Evolutionary conservation across 2,113 vertebrate species (phyloP).

Genomic region (Tragulus kanchil): DNA sequence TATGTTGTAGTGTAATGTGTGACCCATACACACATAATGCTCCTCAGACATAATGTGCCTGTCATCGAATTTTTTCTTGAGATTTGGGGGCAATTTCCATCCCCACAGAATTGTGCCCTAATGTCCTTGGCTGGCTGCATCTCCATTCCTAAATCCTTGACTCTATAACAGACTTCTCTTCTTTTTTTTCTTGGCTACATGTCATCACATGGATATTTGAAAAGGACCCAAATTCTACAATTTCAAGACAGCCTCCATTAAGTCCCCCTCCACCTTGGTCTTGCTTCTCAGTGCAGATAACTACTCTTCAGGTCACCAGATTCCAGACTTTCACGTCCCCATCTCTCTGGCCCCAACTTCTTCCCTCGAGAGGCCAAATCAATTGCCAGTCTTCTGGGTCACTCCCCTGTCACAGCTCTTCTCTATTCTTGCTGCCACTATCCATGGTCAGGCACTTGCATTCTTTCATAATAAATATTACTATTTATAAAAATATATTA

Average conservation of each 20-base stretch:
- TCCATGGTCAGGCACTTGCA: background rate
- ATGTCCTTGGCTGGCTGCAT: background rate
- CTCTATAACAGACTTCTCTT: background rate
- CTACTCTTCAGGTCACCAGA: background rate
- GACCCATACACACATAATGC: accelerated
- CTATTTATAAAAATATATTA: background rate
- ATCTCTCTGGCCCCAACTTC: background rate
- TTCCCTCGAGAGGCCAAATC: background rate
- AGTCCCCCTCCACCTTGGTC: background rate
- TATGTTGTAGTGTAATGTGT: background rate
- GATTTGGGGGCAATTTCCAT: accelerated
- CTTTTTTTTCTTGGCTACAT: too few species aligned
- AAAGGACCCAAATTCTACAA: background rate
- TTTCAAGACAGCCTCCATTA: accelerated
- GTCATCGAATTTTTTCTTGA: background rate
- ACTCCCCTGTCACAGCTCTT: background rate
- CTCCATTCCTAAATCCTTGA: too few species aligned
- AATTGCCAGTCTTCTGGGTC: too few species aligned
- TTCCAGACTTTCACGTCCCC: background rate
- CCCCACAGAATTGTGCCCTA: accelerated
- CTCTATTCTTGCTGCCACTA: background rate
- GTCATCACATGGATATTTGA: background rate
- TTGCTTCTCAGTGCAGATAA: background rate
- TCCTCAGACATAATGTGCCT: background rate
- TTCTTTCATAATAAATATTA: background rate